Evolutionary conservation across 92 coral and sea anemone species (phyloP).

Genomic region (Desmophyllum pertusum): DNA sequence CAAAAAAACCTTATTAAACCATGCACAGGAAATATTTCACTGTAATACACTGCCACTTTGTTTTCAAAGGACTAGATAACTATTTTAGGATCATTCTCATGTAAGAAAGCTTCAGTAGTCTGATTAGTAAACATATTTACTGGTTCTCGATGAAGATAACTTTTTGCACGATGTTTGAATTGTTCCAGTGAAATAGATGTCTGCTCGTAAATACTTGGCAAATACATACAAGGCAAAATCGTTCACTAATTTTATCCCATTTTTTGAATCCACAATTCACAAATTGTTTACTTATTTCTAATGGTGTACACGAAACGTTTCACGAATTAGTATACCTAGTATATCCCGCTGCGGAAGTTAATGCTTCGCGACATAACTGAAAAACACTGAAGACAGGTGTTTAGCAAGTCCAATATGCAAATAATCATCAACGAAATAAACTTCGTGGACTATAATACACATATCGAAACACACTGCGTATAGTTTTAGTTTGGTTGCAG

Average conservation of each 20-base stretch:
- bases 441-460: too few relatives aligned
- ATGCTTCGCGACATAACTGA: neutral
- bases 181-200: neutral
- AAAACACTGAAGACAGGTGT: conserved; percentile 4
- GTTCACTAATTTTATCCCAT: neutral
- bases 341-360: neutral
- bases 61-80: neutral
- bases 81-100: neutral
- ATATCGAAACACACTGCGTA: neutral
- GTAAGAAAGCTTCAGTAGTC: neutral
- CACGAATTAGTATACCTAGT: neutral
- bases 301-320: neutral
- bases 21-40: too few relatives aligned
- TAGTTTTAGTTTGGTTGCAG: neutral
- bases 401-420: neutral
- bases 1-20: neutral
- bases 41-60: too few relatives aligned
- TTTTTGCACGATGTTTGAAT: neutral
- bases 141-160: neutral
- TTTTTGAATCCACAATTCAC: neutral
- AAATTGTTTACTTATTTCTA: neutral
- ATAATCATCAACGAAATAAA: neutral
- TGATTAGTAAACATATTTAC: neutral
- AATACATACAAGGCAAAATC: neutral
- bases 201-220: neutral